Base-by-base conservation (phyloP, 2,113 vertebrate species). In the Hippocampus zosterae region DNA sequence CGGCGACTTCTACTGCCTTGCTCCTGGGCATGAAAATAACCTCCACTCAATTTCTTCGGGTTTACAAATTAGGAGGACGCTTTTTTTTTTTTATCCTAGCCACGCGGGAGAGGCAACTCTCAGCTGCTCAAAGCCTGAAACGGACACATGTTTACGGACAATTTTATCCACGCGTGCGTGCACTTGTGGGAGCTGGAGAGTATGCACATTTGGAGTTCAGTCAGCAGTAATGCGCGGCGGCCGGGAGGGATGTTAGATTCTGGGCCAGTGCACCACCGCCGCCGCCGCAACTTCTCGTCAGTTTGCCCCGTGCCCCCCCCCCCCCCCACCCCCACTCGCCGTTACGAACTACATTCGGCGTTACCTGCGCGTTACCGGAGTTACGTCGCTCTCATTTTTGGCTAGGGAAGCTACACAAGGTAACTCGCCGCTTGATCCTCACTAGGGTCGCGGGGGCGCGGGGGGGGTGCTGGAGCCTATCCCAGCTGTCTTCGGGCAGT, bases 231-330 rank as follows among this genome's bases (percentile, higher is more conserved):
- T 85, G 65, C 68, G 70, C 77, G 74, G 53, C 70, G 65, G 81
- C 86, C 84, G 81, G 77, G 75, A 87, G 85, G 82, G 79, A 85
- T 37, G 70, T 88, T 79, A 81, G 71, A 64, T 81, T 87, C 81
- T 84, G 78, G 86, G 62, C 83, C 84, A 88, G 52, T 85, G 83
- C 65, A 69, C 74, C 25, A 57, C 75, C 25, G 25, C 25, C 25
- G 25, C 25, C 25, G 25, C 25, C 40, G 8, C 63, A 79, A 69
- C 67, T 68, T 82, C 71, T 72, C 57, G 62, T 63, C 69, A 55
- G 52, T 61, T 71, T 57, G 27, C 62, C 56, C 29, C 27, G 3
- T 23, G 3, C 61, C 46, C 41, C 62, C 7, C 55, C 50, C 19
- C 25, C 41, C 62, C 7, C 55, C 50, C 19, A n/a, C 41, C 62